Base-by-base conservation (phyloP, 2,888 invertebrate species). In the Leucophenga maculata region DNA sequence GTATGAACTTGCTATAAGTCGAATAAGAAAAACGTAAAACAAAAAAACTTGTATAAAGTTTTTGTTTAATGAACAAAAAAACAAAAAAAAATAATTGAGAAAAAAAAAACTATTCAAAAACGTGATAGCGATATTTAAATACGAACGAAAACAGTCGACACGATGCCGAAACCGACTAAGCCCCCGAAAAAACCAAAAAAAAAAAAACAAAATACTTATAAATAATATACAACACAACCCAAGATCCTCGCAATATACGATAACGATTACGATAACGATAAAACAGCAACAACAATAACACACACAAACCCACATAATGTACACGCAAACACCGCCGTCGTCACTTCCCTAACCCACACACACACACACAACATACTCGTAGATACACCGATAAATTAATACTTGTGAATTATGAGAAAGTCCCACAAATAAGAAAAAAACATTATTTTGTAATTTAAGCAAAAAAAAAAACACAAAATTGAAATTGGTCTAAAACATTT, bases 111-210 rank as follows among this genome's bases (percentile, higher is more conserved):
- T 71, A 81, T 76, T 75, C 72, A 82, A 80, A 72, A 75, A 80
- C 82, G 80, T 80, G 80, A 80, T 83, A 80, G 82, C 76, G 76
- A 82, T 77, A 71, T 20, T 48, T 48, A 72, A 39, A 39, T 6
- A 69, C 68, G 64, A 68, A 70, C n/a, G 22, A 39, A 20, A 16
- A 39, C 57, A 52, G 32, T 14, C 64, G 48, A 64, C 44, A 11
- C 39, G 55, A 55, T 22, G 55, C 18, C 46, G 32, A 59, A 67
- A 39, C 68, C 52, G 69, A 67, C 71, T 70, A 71, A 67, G 72
- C 69, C 72, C 67, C 70, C 67, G 26, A 54, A 50, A 55, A 75
- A 67, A 72, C 18, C 16, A 62, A 62, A n/a, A 74, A 72, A 70
- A 67, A 73, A 72, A 66, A 18, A n/a, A 39, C n/a, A 57, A 32